A percentile compares a stretch with the other conserved stretches of the same genome.
Evolutionary conservation across 2,113 vertebrate species (phyloP).

Genomic region (Amphilophus citrinellus): DNA sequence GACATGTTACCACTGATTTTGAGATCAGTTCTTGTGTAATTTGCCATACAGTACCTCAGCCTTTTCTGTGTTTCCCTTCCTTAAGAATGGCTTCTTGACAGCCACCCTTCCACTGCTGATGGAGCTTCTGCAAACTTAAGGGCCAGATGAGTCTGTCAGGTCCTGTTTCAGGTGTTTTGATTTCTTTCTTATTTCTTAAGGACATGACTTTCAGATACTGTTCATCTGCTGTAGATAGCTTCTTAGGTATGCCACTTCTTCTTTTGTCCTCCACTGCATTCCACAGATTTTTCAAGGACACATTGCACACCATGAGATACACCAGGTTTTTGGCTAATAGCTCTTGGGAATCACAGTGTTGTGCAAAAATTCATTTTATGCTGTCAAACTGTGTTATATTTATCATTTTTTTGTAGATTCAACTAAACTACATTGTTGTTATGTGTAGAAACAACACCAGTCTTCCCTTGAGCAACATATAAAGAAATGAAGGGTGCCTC

Average conservation of each 20-base stretch:
- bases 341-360: background rate
- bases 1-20: background rate
- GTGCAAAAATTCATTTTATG: background rate
- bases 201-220: too few relatives aligned
- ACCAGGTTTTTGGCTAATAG: too few relatives aligned
- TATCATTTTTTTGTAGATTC: background rate
- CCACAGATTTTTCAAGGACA: too few relatives aligned
- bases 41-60: too few relatives aligned
- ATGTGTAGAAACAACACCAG: background rate
- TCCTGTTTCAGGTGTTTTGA: background rate
- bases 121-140: background rate
- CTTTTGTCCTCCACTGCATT: too few relatives aligned
- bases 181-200: background rate
- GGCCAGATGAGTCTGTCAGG: background rate
- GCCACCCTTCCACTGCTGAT: background rate
- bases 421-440: background rate
- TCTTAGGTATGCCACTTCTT: too few relatives aligned
- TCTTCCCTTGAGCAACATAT: background rate
- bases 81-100: too few relatives aligned
- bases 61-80: background rate
- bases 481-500: background rate
- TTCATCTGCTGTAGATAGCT: too few relatives aligned
- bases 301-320: too few relatives aligned
- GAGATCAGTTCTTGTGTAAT: background rate
- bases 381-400: background rate